Evolutionary conservation across 2,113 vertebrate genomes (phyloP).

Genomic region (Dendropsophus ebraccatus): DNA sequence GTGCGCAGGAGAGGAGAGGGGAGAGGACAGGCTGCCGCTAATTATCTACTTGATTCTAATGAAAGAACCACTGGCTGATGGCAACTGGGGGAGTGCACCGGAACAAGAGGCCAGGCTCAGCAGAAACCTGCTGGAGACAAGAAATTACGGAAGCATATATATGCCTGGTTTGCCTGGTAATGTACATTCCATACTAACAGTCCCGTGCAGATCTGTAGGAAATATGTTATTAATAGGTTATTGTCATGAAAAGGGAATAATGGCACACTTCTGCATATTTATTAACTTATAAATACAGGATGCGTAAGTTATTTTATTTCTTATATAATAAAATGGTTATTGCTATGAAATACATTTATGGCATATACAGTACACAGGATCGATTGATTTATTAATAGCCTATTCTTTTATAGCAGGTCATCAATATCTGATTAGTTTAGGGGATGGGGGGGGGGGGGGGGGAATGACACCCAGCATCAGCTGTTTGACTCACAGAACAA

Average conservation of each 20-base stretch:
- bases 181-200: conserved; percentile 61
- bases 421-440: too few species aligned
- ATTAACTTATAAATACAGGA: not conserved
- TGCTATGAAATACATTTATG: too few species aligned
- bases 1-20: conserved; percentile 74
- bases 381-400: too few species aligned
- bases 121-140: conserved; percentile 70
- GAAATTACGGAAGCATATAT: conserved; percentile 64
- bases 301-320: too few species aligned
- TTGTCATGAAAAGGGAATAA: not conserved
- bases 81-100: conserved; percentile 72
- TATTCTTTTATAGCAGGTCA: too few species aligned
- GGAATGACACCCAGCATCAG: too few species aligned
- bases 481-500: too few species aligned
- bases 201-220: conserved; percentile 53
- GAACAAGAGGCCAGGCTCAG: conserved; percentile 68
- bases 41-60: conserved; percentile 83
- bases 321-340: too few species aligned
- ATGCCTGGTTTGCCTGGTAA: conserved; percentile 63
- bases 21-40: conserved; percentile 79
- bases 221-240: conserved; percentile 16
- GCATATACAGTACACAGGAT: too few species aligned
- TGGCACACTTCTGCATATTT: not conserved
- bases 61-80: conserved; percentile 78
- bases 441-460: too few species aligned